Evolutionary conservation across 2,113 vertebrate genomes (phyloP).

Genomic region (Prolemur simus): DNA sequence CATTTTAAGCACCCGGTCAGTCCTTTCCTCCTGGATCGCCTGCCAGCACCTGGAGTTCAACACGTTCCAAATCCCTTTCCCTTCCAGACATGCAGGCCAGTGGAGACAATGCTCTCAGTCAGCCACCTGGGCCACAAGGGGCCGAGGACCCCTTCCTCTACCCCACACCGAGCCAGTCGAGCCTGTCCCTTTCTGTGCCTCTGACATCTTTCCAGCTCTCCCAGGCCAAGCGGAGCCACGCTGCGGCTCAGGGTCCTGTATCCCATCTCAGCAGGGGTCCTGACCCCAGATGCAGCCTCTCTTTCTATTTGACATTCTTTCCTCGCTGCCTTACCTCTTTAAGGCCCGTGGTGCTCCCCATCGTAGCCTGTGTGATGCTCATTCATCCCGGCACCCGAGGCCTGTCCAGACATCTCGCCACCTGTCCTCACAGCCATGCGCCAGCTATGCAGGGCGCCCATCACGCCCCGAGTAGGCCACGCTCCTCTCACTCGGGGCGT

Average conservation of each 20-base stretch:
- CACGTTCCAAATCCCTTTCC: background rate
- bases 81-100: background rate
- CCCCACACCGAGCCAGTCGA: no score
- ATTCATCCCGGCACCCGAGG: background rate
- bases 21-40: background rate
- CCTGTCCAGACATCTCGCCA: background rate
- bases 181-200: background rate
- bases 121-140: no score
- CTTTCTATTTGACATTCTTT: background rate
- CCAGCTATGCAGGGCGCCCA: background rate
- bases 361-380: accelerated
- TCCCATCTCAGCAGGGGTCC: background rate
- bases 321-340: background rate
- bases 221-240: background rate
- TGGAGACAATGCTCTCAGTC: background rate
- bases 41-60: background rate
- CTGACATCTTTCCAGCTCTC: background rate
- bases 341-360: background rate
- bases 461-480: background rate
- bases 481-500: background rate
- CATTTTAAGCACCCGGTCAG: background rate
- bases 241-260: background rate
- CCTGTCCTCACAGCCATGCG: no score
- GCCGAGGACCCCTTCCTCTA: background rate
- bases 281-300: background rate